A percentile compares a stretch with the other conserved stretches of the same genome.
Evolutionary conservation across 2,797 vertebrate genomes (phyloP).

Genomic region (Anabacerthia variegaticeps): DNA sequence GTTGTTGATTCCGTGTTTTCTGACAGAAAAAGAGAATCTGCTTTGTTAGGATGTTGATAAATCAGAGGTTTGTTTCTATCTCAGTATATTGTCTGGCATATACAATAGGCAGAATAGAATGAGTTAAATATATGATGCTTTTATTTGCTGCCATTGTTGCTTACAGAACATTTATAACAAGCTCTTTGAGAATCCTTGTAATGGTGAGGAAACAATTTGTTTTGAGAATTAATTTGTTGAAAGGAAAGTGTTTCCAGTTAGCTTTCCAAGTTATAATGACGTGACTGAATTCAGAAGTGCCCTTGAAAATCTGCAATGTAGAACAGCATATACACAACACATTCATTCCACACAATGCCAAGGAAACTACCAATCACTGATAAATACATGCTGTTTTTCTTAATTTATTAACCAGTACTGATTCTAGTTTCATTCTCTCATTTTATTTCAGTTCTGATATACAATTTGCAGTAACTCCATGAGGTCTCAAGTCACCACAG

Average conservation of each 20-base stretch:
- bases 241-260: slow-evolving; percentile 30
- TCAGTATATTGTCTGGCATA: neutral
- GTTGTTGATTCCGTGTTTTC: neutral
- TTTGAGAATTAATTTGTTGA: slow-evolving; percentile 28
- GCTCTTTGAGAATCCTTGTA: neutral
- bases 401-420: neutral
- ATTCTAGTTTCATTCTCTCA: neutral
- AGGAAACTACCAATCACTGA: neutral
- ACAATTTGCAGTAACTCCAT: neutral
- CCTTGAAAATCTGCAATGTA: slow-evolving; percentile 39
- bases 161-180: neutral
- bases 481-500: neutral
- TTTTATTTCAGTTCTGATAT: neutral
- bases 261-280: slow-evolving; percentile 3
- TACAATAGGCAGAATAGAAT: neutral
- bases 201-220: neutral
- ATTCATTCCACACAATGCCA: neutral
- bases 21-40: neutral
- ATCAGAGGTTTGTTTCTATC: neutral
- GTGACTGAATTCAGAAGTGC: slow-evolving; percentile 31
- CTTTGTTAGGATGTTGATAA: neutral
- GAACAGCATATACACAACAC: neutral
- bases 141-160: slow-evolving; percentile 2
- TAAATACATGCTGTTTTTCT: neutral
- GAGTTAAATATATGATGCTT: slow-evolving; percentile 1